These are phyloP conservation scores for Melanotaenia boesemani DNA, from an alignment of 2,797 vertebrate genomes.

Conservation along the genomic window DNA sequence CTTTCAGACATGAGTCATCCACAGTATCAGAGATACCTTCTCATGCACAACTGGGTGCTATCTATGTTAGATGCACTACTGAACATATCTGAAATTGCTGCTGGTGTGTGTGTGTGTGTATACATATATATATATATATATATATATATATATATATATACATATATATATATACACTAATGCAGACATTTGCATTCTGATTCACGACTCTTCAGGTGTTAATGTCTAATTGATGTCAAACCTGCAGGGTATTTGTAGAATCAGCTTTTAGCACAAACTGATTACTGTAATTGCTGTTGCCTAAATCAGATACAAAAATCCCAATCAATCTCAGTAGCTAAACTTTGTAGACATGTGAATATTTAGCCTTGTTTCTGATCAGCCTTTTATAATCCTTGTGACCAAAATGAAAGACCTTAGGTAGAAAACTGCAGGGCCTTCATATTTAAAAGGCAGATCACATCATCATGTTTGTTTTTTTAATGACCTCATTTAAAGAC, in stretches of 20 bases:
- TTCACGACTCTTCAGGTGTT: not conserved
- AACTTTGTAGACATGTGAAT: not conserved
- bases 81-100: not conserved
- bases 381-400: not conserved
- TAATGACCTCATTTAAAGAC: conserved; percentile 10
- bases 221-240: not conserved
- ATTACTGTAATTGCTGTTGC: not conserved
- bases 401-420: not conserved
- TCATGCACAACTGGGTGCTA: not conserved
- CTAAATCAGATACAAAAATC: not conserved
- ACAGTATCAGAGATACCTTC: not conserved
- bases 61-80: not conserved
- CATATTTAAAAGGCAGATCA: conserved; percentile 15
- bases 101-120: too few relatives aligned
- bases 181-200: not conserved
- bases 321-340: not conserved
- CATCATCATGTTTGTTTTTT: conserved; percentile 1
- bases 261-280: not conserved
- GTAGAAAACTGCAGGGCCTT: not conserved
- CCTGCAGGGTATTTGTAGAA: not conserved
- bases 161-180: not conserved
- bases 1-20: conserved; percentile 7
- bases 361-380: not conserved
- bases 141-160: too few relatives aligned
- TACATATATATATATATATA: too few relatives aligned